Conservation (phyloP, 2,888 invertebrate species). For the Sphecodes monilicornis region DNA sequence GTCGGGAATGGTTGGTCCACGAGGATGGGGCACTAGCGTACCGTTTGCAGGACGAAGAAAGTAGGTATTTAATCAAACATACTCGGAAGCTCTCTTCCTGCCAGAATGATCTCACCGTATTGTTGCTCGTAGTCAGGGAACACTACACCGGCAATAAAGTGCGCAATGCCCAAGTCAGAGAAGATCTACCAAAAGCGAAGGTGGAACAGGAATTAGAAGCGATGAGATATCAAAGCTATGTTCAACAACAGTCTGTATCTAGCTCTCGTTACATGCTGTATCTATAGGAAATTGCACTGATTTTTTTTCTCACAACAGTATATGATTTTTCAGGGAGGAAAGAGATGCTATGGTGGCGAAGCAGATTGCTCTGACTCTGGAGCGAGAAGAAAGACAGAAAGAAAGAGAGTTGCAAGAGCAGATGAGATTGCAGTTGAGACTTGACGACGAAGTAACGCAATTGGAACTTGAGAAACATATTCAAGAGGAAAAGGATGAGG, state of each 20-base stretch:
- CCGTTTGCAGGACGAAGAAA: slow-evolving; percentile 92
- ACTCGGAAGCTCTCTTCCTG: neutral
- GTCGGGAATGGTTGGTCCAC: slow-evolving; percentile 93
- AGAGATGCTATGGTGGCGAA: slow-evolving; percentile 89
- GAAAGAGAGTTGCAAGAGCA: slow-evolving; percentile 85
- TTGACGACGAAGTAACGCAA: slow-evolving; percentile 81
- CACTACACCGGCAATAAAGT: slow-evolving; percentile 92
- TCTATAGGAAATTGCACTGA: neutral
- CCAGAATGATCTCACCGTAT: neutral
- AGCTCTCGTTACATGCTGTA: neutral
- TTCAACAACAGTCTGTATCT: slow-evolving; percentile 88
- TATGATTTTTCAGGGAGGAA: slow-evolving; percentile 86
- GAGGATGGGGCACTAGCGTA: slow-evolving; percentile 94
- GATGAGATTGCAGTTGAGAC: slow-evolving; percentile 81
- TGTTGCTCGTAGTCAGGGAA: slow-evolving; percentile 87
- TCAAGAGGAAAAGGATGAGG: slow-evolving; percentile 91
- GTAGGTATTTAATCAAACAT: slow-evolving; percentile 84
- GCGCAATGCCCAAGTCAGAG: slow-evolving; percentile 91
- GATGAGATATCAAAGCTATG: slow-evolving; percentile 86
- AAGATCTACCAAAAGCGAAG: slow-evolving; percentile 91
- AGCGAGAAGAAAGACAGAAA: slow-evolving; percentile 86
- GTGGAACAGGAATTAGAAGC: slow-evolving; percentile 90
- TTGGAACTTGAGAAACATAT: slow-evolving; percentile 86
- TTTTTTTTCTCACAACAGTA: neutral
- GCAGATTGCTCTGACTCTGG: slow-evolving; percentile 88